Conservation (phyloP, 92 coral and sea anemone species). For the Micromussa lordhowensis region DNA sequence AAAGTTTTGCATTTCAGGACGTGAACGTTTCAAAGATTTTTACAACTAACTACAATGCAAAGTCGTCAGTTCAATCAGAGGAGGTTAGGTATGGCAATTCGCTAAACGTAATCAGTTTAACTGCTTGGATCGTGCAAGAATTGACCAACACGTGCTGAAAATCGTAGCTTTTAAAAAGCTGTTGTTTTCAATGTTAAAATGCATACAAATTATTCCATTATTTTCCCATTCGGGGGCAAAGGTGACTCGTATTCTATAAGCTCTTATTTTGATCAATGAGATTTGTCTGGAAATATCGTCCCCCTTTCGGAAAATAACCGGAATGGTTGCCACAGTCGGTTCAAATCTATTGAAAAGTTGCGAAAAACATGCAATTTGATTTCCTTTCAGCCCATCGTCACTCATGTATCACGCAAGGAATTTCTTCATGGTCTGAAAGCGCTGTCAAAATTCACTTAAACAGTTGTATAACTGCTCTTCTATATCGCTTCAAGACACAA, state of each 20-base stretch:
- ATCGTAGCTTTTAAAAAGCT: constrained; percentile 39
- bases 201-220: constrained; percentile 58
- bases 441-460: not conserved
- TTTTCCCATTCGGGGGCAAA: constrained; percentile 49
- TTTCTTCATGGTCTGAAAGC: constrained; percentile 12
- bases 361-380: not conserved
- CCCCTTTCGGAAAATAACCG: not conserved
- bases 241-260: constrained; percentile 62
- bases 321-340: not conserved
- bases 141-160: constrained; percentile 34
- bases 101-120: not conserved
- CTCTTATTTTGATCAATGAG: constrained; percentile 29
- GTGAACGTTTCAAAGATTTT: not conserved
- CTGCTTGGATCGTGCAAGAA: constrained; percentile 3
- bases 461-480: not conserved
- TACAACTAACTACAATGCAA: not conserved
- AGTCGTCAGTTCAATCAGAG: not conserved
- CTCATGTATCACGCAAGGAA: not conserved
- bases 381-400: not conserved
- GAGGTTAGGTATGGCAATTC: not conserved
- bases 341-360: not conserved
- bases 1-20: not conserved
- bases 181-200: constrained; percentile 40
- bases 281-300: not conserved
- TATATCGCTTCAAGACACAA: constrained; percentile 2